These are phyloP conservation scores for Ochropleura leucogaster DNA, from an alignment of 2,888 invertebrate genomes.

Conservation along the genomic window DNA sequence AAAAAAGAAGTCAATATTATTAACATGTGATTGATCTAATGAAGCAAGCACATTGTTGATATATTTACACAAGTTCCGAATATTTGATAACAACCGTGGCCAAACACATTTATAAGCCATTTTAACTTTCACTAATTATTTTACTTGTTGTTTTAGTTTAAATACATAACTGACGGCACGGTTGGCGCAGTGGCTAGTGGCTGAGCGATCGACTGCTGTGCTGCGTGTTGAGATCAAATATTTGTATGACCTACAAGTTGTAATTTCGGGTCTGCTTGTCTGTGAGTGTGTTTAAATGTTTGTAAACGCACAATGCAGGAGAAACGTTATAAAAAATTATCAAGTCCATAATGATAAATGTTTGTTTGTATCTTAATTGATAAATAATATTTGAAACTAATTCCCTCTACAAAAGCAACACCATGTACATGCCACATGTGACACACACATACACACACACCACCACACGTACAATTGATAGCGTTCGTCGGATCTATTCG, in stretches of 20 bases:
- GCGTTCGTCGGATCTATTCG: slow-evolving; percentile 86
- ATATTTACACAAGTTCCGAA: neutral
- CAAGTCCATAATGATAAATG: no score
- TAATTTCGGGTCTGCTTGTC: no score
- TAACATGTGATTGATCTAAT: neutral
- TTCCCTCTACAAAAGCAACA: slow-evolving; percentile 57
- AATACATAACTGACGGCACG: no score
- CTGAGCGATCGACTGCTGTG: no score
- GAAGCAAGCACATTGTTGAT: neutral
- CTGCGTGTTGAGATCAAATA: no score
- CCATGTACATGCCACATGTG: slow-evolving; percentile 73
- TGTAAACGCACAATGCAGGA: no score
- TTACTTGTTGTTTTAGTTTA: neutral
- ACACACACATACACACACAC: slow-evolving; percentile 77
- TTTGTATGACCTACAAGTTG: no score
- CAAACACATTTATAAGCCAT: neutral
- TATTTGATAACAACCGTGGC: neutral
- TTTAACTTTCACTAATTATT: neutral
- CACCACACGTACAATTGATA: slow-evolving; percentile 79
- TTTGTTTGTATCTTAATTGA: no score
- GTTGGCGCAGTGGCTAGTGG: no score
- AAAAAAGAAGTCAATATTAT: no score
- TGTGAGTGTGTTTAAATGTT: no score
- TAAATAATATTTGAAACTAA: neutral
- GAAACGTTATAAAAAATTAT: no score